Evolutionary conservation across 1,140 invertebrate genomes (phyloP).

Genomic region (Cotesia typhae): DNA sequence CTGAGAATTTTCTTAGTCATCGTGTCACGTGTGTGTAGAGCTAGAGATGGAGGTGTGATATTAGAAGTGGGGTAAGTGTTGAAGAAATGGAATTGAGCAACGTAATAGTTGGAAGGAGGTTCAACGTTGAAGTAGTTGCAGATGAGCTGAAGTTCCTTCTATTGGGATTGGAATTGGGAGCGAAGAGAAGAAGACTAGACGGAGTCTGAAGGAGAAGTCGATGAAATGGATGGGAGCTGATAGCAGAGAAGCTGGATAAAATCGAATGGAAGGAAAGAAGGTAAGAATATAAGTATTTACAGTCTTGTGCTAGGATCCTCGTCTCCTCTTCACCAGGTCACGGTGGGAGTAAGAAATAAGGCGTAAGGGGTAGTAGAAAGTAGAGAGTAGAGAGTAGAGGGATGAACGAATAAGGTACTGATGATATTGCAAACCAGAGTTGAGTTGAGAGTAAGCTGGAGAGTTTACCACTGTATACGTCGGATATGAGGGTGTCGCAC

Average conservation of each 20-base stretch:
- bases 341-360: conserved; percentile 2
- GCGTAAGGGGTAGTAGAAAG: conserved; percentile 13
- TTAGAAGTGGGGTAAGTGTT: conserved; percentile 48
- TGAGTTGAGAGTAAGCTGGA: conserved; percentile 8
- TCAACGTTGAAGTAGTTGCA: neutral
- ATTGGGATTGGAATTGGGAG: no score
- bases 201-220: no score
- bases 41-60: conserved; percentile 40
- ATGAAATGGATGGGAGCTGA: no score
- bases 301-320: neutral
- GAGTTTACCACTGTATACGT: neutral
- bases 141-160: neutral
- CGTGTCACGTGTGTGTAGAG: no score
- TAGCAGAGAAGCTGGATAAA: no score
- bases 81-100: conserved; percentile 40
- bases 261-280: neutral
- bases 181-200: no score
- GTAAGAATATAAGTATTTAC: neutral
- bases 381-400: conserved; percentile 33
- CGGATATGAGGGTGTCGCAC: conserved; percentile 63
- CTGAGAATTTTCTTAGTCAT: no score
- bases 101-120: conserved; percentile 31
- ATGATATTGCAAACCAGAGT: conserved; percentile 49
- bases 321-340: conserved; percentile 2
- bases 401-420: conserved; percentile 27